Base-by-base conservation (phyloP, 2,113 vertebrate genomes). In the Sterrhoptilus dennistouni region DNA sequence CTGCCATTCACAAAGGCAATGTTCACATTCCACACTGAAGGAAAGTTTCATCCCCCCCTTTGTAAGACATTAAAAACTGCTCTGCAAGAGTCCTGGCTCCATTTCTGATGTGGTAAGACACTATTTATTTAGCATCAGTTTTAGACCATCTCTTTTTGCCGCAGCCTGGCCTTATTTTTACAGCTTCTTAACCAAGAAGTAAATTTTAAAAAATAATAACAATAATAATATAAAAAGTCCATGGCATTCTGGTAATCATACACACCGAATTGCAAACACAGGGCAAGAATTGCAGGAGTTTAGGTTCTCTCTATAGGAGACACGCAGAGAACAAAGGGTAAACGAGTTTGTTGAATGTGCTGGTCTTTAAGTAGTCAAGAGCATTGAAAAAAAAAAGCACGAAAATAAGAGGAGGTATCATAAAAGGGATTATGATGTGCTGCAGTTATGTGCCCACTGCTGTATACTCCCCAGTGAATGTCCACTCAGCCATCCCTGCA, bases 191-290 rank as follows among this genome's bases (percentile, higher is more conserved):
- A 50, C 28, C 61, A 84, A 92, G 36, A 93, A 90, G 42, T 49
- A 82, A 93, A 94, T 63, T 57, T 81, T 83, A 75, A n/a, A 91
- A 83, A 94, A 89, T 23, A 82, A 76, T 8, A 92, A 83, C 8
- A 57, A 50, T 25, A 69, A 36, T 14, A 35, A 24, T 15, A 19
- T 13, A 4, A 68, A 8, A 21, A 60, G 28, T 31, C 9, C 19
- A 40, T 47, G 38, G 60, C 57, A 86, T 87, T 87, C 69, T 70
- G 75, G 54, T 81, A 71, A 77, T 33, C 33, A n/a, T 52, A 44
- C n/a, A 83, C 23, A 63, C 33, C 33, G 35, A 89, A 93, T 78
- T 69, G 75, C 57, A 95, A 86, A 61, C 35, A 53, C 38, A 49
- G 35, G 33, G 44, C 40, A 82, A 57, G 44, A 90, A 71, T 12